Evolutionary conservation across 2,113 vertebrate genomes (phyloP), one percentile per base, ranked within the genome.

Genomic region (Zeus faber): DNA sequence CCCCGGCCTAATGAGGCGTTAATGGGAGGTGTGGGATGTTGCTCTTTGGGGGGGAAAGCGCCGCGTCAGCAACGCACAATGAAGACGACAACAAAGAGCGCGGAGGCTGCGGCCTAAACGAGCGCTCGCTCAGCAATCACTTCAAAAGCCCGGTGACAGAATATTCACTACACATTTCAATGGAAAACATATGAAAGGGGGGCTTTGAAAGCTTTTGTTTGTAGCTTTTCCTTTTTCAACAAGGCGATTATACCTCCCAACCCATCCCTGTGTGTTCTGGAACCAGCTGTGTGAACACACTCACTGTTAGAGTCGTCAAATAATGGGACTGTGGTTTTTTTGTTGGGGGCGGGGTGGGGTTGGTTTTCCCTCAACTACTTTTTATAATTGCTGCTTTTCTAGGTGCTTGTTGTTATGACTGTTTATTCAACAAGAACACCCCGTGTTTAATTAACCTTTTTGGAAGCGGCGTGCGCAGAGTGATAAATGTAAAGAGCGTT

Each of bases 1-100:
- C 47, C 22, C 70, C 72, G 62, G 70, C 62, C 80, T 88, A 90
- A 90, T 88, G 87, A 89, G 86, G 82, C 87, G 84, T 84, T 89
- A 88, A 84, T 83, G 71, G 64, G 84, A 89, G 87, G 85, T 88
- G 87, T 86, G 82, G 85, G 86, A 77, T 82, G 85, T 63, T 78
- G 78, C 77, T 81, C 79, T 83, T 76, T 82, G 61, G 65, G 27
- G 9, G 9, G 9, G 9, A 79, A 86, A 82, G 78, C 65, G 59
- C 63, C 25, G 74, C 74, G 80, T 87, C 85, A 84, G 82, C 75
- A 76, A 62, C 71, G 53, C 75, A 85, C 81, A 88, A 88, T 83
- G 78, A 86, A 76, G 79, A 82, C 55, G 61, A 71, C 81, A 75
- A 89, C 87, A 89, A 89, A 86, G 81, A 81, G 55, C 56, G 49